Percentiles rank a stretch among this genome's conserved stretches.
phyloP scores from a whole-genome alignment of 1,140 invertebrate species.

The Magallana angulata region DNA sequence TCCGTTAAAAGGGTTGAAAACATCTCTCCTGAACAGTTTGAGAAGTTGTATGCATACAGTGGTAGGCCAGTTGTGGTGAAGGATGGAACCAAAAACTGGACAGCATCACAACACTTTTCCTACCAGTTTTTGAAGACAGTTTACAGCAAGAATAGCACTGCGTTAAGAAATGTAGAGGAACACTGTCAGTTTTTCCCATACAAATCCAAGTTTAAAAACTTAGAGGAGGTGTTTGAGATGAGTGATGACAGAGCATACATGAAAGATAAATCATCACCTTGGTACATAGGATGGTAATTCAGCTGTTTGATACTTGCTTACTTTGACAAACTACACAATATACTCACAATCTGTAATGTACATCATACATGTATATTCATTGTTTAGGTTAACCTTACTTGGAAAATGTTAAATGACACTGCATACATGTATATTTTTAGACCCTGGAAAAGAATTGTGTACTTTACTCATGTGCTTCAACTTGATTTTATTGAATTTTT shows the following conservation, averaged over 20 bases:
- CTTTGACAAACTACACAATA: too few relatives aligned
- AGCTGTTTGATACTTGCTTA: too few relatives aligned
- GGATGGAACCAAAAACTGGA: conserved; percentile 90
- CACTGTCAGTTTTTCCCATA: conserved; percentile 96
- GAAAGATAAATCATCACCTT: conserved; percentile 84
- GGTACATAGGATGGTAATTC: conserved; percentile 95
- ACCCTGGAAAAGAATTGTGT: too few relatives aligned
- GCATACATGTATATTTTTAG: too few relatives aligned
- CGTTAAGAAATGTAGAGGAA: conserved; percentile 64
- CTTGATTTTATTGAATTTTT: not conserved
- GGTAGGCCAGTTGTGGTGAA: conserved; percentile 90
- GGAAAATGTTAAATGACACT: too few relatives aligned
- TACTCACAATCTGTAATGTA: too few relatives aligned
- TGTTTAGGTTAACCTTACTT: too few relatives aligned
- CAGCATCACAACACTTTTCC: conserved; percentile 86
- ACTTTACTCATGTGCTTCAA: too few relatives aligned
- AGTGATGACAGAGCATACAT: conserved; percentile 84
- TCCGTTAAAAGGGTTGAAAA: conserved; percentile 82
- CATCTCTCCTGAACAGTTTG: conserved; percentile 82
- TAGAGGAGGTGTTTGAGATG: conserved; percentile 88
- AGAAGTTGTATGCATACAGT: conserved; percentile 84
- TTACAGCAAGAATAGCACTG: conserved; percentile 82
- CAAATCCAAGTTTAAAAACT: conserved; percentile 88
- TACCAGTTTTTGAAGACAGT: conserved; percentile 91
- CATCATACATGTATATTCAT: too few relatives aligned